These are phyloP conservation scores for Anguilla japonica DNA, from an alignment of 2,113 vertebrate species.

Conservation along the genomic window DNA sequence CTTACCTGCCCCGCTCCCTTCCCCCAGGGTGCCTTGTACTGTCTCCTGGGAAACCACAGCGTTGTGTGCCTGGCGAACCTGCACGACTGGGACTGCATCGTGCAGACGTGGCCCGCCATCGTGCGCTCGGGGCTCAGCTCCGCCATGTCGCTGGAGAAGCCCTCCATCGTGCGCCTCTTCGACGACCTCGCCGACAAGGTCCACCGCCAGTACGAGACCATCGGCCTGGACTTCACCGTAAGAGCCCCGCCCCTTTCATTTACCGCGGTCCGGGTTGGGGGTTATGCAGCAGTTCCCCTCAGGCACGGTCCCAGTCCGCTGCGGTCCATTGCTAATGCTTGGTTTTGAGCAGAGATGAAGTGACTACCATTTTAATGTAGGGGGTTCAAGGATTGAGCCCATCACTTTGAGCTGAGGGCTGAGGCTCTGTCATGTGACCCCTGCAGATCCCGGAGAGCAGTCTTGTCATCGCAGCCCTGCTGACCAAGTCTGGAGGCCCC, in stretches of 20 bases:
- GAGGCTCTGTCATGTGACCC: background rate
- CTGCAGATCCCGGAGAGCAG: slow-evolving; percentile 79
- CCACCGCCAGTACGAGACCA: slow-evolving; percentile 94
- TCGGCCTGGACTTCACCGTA: slow-evolving; percentile 88
- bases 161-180: slow-evolving; percentile 92
- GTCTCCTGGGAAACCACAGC: slow-evolving; percentile 90
- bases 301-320: background rate
- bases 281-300: no score
- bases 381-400: background rate
- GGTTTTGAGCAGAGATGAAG: background rate
- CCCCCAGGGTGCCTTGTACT: slow-evolving; percentile 92
- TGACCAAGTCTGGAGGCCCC: slow-evolving; percentile 73
- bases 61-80: slow-evolving; percentile 91
- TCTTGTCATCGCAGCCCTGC: slow-evolving; percentile 70
- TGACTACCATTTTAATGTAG: background rate
- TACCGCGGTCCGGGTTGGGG: no score
- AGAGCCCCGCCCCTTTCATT: slow-evolving; percentile 51
- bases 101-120: slow-evolving; percentile 89
- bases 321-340: background rate
- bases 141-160: slow-evolving; percentile 95
- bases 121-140: slow-evolving; percentile 91
- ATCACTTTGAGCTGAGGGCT: background rate
- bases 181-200: slow-evolving; percentile 96
- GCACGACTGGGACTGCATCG: slow-evolving; percentile 95
- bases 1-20: background rate